These are phyloP conservation scores for Pardosa pseudoannulata DNA, from an alignment of 2,888 invertebrate genomes.

Conservation along the genomic window DNA sequence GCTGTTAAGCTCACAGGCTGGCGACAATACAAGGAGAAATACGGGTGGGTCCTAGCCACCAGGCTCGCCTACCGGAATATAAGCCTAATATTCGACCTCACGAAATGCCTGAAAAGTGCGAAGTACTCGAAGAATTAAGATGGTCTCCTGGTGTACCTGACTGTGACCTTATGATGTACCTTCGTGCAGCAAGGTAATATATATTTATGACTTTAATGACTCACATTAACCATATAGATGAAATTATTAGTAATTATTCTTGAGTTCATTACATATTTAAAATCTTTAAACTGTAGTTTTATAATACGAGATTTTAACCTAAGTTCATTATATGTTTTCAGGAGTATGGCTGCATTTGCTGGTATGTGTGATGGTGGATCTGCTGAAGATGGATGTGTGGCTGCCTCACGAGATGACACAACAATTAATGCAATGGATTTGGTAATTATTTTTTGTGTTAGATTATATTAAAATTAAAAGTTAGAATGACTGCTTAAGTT, in stretches of 20 bases:
- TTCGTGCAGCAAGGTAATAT: constrained; percentile 90
- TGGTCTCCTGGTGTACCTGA: constrained; percentile 97
- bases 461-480: not conserved
- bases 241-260: too few species aligned
- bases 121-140: constrained; percentile 89
- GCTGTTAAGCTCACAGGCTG: constrained; percentile 76
- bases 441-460: constrained; percentile 79
- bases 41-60: constrained; percentile 81
- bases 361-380: constrained; percentile 99
- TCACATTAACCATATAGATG: too few species aligned
- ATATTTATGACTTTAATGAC: too few species aligned
- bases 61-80: constrained; percentile 79
- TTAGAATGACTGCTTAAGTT: not conserved
- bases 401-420: constrained; percentile 97
- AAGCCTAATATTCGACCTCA: constrained; percentile 76
- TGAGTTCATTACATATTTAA: too few species aligned
- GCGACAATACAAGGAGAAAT: constrained; percentile 82
- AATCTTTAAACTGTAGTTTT: too few species aligned
- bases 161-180: constrained; percentile 97
- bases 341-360: constrained; percentile 98
- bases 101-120: constrained; percentile 77
- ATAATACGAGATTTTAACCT: too few species aligned
- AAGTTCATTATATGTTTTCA: constrained; percentile 73
- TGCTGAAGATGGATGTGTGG: constrained; percentile 97
- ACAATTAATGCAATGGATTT: constrained; percentile 98